Percentiles rank a stretch among this genome's conserved stretches.
These are phyloP conservation scores for Lynx canadensis DNA, from an alignment of 2,113 vertebrate species.

Conservation along the genomic window DNA sequence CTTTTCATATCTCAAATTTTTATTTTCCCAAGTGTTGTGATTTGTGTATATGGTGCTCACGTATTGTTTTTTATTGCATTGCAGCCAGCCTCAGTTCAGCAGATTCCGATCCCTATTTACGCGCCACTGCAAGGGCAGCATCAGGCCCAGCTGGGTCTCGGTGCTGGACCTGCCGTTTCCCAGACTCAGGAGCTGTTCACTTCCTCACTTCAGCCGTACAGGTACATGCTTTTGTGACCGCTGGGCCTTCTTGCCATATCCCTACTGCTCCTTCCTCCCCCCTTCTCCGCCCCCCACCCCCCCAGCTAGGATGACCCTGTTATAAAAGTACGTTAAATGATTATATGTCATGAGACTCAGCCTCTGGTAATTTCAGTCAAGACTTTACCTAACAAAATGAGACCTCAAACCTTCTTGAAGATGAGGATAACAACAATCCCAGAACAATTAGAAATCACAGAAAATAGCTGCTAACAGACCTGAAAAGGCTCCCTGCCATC, in stretches of 20 bases:
- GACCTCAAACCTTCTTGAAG: background rate
- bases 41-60: background rate
- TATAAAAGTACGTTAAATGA: background rate
- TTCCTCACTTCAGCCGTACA: constrained; percentile 95
- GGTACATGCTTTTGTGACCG: constrained; percentile 83
- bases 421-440: background rate
- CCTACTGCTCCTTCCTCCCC: background rate
- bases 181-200: constrained; percentile 97
- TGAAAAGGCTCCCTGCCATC: background rate
- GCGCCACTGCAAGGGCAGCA: constrained; percentile 96
- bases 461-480: background rate
- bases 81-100: constrained; percentile 94
- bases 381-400: background rate
- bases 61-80: background rate
- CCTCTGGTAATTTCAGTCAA: background rate
- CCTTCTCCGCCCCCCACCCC: too few relatives aligned
- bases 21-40: background rate
- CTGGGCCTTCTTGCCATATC: background rate
- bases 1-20: background rate
- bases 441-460: background rate
- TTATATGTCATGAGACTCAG: background rate
- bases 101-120: constrained; percentile 97
- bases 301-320: background rate
- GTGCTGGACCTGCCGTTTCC: constrained; percentile 94
- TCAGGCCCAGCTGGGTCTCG: constrained; percentile 93